Evolutionary conservation across 2,888 invertebrate species (phyloP).

Genomic region (Alloscopus bannaensis): DNA sequence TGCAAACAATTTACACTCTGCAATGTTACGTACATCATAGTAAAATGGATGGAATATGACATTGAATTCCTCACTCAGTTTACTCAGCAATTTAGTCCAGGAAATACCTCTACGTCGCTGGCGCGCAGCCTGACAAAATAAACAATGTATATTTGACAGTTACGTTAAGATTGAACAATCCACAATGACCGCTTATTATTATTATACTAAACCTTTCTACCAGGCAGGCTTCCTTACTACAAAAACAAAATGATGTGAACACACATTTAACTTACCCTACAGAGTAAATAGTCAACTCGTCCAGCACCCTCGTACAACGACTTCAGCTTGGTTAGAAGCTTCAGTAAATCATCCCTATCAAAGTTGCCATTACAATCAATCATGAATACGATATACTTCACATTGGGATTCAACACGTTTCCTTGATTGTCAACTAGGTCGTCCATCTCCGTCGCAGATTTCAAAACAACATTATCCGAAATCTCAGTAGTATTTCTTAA

Average conservation of each 20-base stretch:
- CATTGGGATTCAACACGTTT: background rate
- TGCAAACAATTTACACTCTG: too few relatives aligned
- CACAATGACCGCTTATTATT: background rate
- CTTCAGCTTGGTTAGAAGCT: background rate
- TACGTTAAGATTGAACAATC: background rate
- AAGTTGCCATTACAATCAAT: background rate
- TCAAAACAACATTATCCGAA: background rate
- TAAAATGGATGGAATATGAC: too few relatives aligned
- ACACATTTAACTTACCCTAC: background rate
- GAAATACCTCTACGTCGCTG: background rate
- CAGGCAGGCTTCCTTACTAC: background rate
- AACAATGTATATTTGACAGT: background rate
- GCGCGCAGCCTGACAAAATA: background rate
- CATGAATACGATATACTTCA: conserved; percentile 8
- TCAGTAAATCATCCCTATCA: background rate
- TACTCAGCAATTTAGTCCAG: background rate
- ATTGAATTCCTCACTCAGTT: too few relatives aligned
- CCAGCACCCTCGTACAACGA: background rate
- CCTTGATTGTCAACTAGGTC: background rate
- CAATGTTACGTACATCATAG: too few relatives aligned
- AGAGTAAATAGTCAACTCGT: background rate
- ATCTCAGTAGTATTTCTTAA: too few relatives aligned
- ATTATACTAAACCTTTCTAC: background rate
- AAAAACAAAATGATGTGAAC: background rate
- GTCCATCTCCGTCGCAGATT: too few relatives aligned